Base-by-base conservation (phyloP, 1,140 invertebrate species). In the Halesus radiatus region DNA sequence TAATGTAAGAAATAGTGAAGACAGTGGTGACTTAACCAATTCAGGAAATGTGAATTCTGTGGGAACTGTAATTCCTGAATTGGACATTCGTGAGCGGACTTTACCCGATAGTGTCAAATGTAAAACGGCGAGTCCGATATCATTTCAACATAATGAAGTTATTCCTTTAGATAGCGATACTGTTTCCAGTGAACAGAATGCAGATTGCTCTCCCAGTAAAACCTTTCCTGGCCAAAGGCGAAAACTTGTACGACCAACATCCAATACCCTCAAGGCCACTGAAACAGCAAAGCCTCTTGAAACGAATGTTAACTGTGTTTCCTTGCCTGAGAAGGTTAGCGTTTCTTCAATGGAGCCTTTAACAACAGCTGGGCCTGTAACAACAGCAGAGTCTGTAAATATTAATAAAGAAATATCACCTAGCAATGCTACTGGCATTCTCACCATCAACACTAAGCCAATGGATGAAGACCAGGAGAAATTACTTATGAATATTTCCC, bases 101-200 rank as follows among this genome's bases (percentile, higher is more conserved):
- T 75, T 56, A 37, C 45, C 54, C 10, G 70, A 62, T 2, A 64
- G 37, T 23, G 23, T 26, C 18, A n/a, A 29, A n/a, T 58, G 32
- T 56, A 37, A 37, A 58, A 37, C 26, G 10, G 26, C 18, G 22
- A 70, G 60, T 53, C 13, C 37, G 0, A 16, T 13, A 22, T 18
- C 26, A n/a, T n/a, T 8, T 23, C 64, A 29, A 16, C 66, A 15
- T 32, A 50, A 20, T 16, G 26, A 16, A 20, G 26, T 20, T 23
- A 72, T 20, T 15, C 29, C 54, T 79, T 37, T 79, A 72, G 77
- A 72, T 79, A 79, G 66, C 20, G 32, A 78, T 78, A 78, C n/a
- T 56, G 58, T 64, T 29, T 18, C 52, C n/a, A 32, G 50, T 29
- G 60, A 45, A 64, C 45, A 58, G 18, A 77, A 45, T 64, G 53